Conservation (phyloP, 2,888 invertebrate genomes). For the Ochropleura leucogaster region DNA sequence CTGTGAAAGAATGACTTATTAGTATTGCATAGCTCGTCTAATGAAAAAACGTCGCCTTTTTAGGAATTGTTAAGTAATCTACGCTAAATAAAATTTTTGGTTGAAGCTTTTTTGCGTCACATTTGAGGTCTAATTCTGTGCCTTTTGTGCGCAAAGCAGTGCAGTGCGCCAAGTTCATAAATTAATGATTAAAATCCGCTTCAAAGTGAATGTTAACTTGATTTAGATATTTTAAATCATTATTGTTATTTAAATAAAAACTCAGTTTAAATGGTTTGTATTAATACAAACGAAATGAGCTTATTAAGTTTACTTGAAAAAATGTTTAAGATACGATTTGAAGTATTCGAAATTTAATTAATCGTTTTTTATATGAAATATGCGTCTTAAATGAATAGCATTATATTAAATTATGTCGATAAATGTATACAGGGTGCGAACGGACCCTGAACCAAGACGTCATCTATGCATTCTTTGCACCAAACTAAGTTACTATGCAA, state of each 20-base stretch:
- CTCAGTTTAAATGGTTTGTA: conserved; percentile 24
- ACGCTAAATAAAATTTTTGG: background rate
- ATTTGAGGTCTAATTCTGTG: conserved; percentile 72
- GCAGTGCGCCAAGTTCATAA: conserved; percentile 22
- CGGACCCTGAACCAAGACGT: no score
- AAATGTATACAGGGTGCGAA: no score
- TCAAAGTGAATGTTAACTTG: conserved; percentile 13
- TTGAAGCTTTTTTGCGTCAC: conserved; percentile 2
- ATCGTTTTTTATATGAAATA: conserved; percentile 26
- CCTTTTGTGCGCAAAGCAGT: conserved; percentile 70
- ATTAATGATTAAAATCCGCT: conserved; percentile 13
- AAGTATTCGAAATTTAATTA: conserved; percentile 52
- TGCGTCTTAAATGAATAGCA: conserved; percentile 9
- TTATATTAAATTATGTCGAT: conserved; percentile 45
- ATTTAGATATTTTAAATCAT: conserved; percentile 9
- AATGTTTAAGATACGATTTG: conserved; percentile 51
- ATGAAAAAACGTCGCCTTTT: conserved; percentile 1
- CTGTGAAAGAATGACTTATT: background rate
- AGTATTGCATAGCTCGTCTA: background rate
- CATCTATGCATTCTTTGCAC: no score
- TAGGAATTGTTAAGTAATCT: background rate
- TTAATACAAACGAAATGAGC: conserved; percentile 53
- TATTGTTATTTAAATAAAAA: conserved; percentile 8
- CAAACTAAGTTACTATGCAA: no score
- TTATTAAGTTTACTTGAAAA: conserved; percentile 61